phyloP scores from a whole-genome alignment of 92 coral and sea anemone genomes.

The Epizoanthus stellaris region DNA sequence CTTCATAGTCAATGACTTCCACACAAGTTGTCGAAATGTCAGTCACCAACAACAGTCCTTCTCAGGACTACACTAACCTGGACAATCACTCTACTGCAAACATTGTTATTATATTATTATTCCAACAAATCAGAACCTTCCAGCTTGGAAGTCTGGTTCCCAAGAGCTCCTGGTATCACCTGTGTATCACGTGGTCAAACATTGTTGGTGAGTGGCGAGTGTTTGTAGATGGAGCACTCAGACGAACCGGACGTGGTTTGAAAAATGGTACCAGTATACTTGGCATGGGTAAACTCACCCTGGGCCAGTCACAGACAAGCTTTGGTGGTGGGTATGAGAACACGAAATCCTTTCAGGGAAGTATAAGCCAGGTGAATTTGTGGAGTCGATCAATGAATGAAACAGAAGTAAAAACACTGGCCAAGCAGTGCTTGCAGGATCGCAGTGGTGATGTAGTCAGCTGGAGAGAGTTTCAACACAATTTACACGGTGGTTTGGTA shows the following conservation, averaged over 20 bases:
- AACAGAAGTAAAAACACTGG: not conserved
- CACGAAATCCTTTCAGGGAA: not conserved
- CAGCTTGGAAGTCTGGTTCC: not conserved
- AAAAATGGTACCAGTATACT: not conserved
- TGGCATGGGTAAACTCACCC: not conserved
- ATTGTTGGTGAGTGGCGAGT: not conserved
- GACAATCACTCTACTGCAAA: too few species aligned
- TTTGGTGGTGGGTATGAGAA: not conserved
- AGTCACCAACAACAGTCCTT: too few species aligned
- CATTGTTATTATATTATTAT: too few species aligned
- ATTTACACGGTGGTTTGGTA: not conserved
- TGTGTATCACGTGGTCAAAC: constrained; percentile 16
- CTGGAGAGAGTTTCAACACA: constrained; percentile 26
- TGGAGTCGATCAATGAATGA: not conserved
- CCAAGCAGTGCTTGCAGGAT: constrained; percentile 1
- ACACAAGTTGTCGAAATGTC: too few species aligned
- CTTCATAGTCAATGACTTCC: too few species aligned
- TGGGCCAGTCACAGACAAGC: constrained; percentile 10
- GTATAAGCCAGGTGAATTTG: constrained; percentile 17
- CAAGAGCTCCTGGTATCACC: not conserved
- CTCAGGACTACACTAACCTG: too few species aligned
- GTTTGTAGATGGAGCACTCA: constrained; percentile 13
- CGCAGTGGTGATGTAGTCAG: not conserved
- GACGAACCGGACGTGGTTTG: not conserved
- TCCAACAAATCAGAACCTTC: not conserved